Evolutionary conservation across 2,888 invertebrate species (phyloP).

Genomic region (Dryomyza anilis): DNA sequence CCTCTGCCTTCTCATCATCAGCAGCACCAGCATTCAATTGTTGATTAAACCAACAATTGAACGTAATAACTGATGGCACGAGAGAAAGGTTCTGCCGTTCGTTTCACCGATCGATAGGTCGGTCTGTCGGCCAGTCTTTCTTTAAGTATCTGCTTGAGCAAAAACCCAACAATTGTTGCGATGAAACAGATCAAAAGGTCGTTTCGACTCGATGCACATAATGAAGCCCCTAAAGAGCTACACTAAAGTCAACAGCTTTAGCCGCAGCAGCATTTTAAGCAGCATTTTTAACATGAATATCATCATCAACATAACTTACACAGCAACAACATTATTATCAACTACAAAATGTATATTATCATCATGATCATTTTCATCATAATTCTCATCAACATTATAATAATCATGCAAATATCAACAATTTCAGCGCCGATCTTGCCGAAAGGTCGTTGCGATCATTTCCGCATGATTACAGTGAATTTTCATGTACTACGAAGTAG

Average conservation of each 20-base stretch:
- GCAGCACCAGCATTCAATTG: background rate
- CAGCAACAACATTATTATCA: too few relatives aligned
- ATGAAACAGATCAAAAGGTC: slow-evolving; percentile 54
- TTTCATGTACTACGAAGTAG: slow-evolving; percentile 34
- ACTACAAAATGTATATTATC: too few relatives aligned
- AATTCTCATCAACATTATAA: slow-evolving; percentile 3
- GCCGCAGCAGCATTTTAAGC: background rate
- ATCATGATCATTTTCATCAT: slow-evolving; percentile 2
- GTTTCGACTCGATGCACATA: slow-evolving; percentile 28
- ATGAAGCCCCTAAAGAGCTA: background rate
- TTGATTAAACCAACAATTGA: slow-evolving; percentile 21
- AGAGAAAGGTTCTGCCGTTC: slow-evolving; percentile 18
- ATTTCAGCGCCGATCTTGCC: slow-evolving; percentile 41
- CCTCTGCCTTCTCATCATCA: background rate
- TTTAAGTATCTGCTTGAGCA: slow-evolving; percentile 30
- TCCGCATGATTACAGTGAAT: slow-evolving; percentile 56
- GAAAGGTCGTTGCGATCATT: slow-evolving; percentile 58
- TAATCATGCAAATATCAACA: background rate
- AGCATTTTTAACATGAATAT: too few relatives aligned
- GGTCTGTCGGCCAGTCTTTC: too few relatives aligned
- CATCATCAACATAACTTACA: too few relatives aligned
- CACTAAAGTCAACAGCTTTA: background rate
- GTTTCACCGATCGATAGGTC: too few relatives aligned
- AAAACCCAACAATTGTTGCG: slow-evolving; percentile 51
- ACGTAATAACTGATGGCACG: background rate